Base-by-base conservation (phyloP, 2,113 vertebrate species). In the Osmerus mordax region DNA sequence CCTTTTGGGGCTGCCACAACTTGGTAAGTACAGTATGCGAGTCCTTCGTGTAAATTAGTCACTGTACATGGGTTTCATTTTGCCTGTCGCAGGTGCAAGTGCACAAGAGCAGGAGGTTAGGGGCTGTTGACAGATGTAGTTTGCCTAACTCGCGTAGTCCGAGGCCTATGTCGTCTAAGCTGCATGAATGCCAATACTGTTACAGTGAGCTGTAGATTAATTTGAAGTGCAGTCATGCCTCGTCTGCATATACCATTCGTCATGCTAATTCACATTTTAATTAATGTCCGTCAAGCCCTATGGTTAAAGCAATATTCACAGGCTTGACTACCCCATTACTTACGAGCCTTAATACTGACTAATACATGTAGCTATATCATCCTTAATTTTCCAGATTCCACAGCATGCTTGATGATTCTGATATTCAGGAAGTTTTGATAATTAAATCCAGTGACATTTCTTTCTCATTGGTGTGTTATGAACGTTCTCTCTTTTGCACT, bases 191-290 rank as follows among this genome's bases (percentile, higher is more conserved):
- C 69, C 52, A 72, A 68, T 66, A 73, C 71, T 74, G 69, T 70
- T 69, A 54, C 47, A 69, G 58, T 41, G 65, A 19, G 69, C 25
- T 74, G 62, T 71, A 58, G 76, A 67, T 76, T 65, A 68, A 56
- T 62, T 67, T 52, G 23, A 47, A 70, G 69, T 71, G 69, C 58
- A 32, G 51, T 32, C 63, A 59, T 71, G 68, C 64, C 53, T 71
- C 58, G 53, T 60, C 65, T 65, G 62, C 28, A 70, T 61, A 59
- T 62, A 62, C 59, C 68, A 68, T 66, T 65, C 54, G 67, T 56
- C 73, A 78, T 65, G 68, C 66, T 64, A 69, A 79, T 74, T 74
- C 61, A 72, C 69, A 36, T 72, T 61, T 76, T 75, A 69, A 74
- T 77, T 67, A 77, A 62, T 68, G 64, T 51, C 63, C 53, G 36